Conservation (phyloP, 2,113 vertebrate genomes). For the Eidolon helvum region DNA sequence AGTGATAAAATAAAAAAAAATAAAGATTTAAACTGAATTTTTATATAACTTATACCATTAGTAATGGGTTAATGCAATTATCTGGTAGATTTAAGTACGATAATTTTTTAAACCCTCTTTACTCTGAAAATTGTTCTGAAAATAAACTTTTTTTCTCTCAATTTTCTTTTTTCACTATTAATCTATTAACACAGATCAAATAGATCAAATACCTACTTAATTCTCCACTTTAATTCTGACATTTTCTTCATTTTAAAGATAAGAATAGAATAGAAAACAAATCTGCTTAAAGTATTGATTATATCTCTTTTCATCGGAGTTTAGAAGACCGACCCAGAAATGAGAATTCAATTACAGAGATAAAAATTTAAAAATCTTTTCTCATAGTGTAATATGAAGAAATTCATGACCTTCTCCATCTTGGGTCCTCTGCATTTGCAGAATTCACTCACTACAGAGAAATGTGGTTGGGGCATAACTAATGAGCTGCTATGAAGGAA, state of each 20-base stretch:
- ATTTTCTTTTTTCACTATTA: background rate
- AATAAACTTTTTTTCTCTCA: background rate
- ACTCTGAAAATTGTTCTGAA: background rate
- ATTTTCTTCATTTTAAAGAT: background rate
- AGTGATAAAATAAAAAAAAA: background rate
- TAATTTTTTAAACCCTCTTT: background rate
- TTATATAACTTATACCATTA: background rate
- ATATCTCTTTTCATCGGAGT: background rate
- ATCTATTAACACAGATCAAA: background rate
- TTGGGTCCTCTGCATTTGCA: background rate
- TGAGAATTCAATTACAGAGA: background rate
- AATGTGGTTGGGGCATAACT: background rate
- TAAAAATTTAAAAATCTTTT: background rate
- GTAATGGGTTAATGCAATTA: background rate
- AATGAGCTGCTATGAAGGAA: background rate
- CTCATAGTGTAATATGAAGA: background rate
- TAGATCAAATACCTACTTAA: background rate
- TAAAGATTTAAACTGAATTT: background rate
- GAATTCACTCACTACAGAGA: background rate
- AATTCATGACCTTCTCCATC: background rate
- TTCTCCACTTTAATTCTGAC: background rate
- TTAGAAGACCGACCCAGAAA: background rate
- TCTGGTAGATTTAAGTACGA: background rate
- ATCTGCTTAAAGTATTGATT: background rate
- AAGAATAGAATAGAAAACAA: background rate